phyloP scores from a whole-genome alignment of 2,797 vertebrate species.

The Labroides dimidiatus region DNA sequence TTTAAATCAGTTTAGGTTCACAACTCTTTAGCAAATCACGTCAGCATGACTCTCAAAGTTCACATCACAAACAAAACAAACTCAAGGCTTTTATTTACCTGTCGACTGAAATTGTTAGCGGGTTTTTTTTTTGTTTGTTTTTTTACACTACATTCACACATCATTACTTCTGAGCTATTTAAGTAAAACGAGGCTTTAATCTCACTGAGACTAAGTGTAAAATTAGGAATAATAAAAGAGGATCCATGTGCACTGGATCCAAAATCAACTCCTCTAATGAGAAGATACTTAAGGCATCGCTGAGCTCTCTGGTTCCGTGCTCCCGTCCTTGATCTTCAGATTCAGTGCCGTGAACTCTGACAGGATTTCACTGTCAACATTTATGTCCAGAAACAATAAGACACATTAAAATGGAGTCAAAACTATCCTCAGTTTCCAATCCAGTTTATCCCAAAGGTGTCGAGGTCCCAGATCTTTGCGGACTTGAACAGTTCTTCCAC shows the following conservation, averaged over 20 bases:
- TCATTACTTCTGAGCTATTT: neutral
- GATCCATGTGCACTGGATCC: slow-evolving; percentile 6
- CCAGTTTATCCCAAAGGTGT: too few species aligned
- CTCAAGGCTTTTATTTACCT: too few species aligned
- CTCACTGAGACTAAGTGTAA: slow-evolving; percentile 59
- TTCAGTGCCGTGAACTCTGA: too few species aligned
- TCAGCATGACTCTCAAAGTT: too few species aligned
- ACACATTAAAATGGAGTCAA: too few species aligned
- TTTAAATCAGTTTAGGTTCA: too few species aligned
- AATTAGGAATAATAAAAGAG: neutral
- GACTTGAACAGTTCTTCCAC: too few species aligned
- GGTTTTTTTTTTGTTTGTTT: too few species aligned
- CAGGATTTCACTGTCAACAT: neutral
- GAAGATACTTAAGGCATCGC: slow-evolving; percentile 5
- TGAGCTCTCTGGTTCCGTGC: neutral
- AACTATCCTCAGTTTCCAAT: too few species aligned
- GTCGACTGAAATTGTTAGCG: neutral
- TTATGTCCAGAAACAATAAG: neutral
- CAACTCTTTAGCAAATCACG: too few species aligned
- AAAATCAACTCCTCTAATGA: slow-evolving; percentile 4
- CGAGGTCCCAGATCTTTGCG: too few species aligned
- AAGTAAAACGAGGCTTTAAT: slow-evolving; percentile 17
- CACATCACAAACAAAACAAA: too few species aligned
- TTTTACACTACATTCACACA: neutral
- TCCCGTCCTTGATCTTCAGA: neutral